Base-by-base conservation (phyloP, 1,140 invertebrate genomes). In the Orchestia grillus region DNA sequence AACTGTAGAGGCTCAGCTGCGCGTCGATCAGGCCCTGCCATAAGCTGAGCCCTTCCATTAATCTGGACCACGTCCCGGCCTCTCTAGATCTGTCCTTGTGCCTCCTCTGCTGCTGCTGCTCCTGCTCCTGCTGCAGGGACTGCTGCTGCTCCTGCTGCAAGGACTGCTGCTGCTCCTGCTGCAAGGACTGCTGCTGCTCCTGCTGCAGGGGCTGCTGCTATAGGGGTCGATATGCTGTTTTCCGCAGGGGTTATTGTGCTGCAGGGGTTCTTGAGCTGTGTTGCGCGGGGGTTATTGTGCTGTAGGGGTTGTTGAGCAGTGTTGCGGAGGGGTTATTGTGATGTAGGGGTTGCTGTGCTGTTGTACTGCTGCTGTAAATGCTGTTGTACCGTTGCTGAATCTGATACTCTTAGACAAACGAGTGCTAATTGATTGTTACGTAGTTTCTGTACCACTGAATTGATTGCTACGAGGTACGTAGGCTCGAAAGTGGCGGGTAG, bases 21-120 rank as follows among this genome's bases (percentile, higher is more conserved):
- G 92, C 92, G 92, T 94, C 92, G 92, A 94, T 94, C 92, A 94
- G 92, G 44, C 92, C 44, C 92, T 94, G 92, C 92, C 92, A 94
- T 94, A 94, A 94, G 92, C 92, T 94, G 92, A 94, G 92, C 92
- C 92, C 92, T 94, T 44, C 44, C 92, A 94, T 94, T 94, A 94
- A 94, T 94, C 92, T 94, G 40, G 92, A 44, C 92, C 88, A 90
- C 42, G 88, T 90, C 88, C 88, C 41, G 88, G 88, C 88, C 43
- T 90, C 88, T 90, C 88, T 90, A 90, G 88, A 42, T 90, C 88
- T 90, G 88, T 90, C 88, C 62, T 8, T 90, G 88, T 90, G 41
- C 88, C n/a, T 23, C 88, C 36, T 15, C 88, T 42, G 88, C 88
- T 42, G 0, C 15, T 11, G 88, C 43, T 44, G n/a, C 15, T 6